Evolutionary conservation across 2,888 invertebrate genomes (phyloP).

Genomic region (Xanthorhoe designata): DNA sequence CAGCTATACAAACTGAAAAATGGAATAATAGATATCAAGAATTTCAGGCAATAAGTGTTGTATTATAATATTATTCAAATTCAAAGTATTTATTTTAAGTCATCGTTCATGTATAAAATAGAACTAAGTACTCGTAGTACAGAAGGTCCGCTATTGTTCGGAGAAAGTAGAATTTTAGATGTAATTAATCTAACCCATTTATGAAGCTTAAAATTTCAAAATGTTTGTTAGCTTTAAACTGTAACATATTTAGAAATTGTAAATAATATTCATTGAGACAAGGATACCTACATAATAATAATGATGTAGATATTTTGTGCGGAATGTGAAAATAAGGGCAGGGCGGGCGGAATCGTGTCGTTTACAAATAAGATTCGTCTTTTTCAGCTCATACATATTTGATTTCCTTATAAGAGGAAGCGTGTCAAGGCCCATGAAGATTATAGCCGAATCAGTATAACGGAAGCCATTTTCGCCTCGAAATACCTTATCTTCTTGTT

Average conservation of each 20-base stretch:
- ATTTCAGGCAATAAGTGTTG: background rate
- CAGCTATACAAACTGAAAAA: background rate
- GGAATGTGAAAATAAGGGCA: conserved; percentile 1
- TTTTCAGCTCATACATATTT: conserved; percentile 7
- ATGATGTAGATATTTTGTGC: background rate
- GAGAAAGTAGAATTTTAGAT: conserved; percentile 11
- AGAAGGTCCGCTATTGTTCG: background rate
- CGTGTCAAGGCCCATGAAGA: conserved; percentile 15
- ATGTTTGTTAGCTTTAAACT: conserved; percentile 16
- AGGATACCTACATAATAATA: conserved; percentile 2
- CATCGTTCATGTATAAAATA: background rate
- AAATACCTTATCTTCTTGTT: conserved; percentile 23
- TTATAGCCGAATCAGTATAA: conserved; percentile 7
- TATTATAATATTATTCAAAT: background rate
- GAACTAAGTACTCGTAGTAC: conserved; percentile 6
- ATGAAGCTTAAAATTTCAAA: conserved; percentile 31
- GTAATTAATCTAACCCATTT: conserved; percentile 4
- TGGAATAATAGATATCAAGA: background rate
- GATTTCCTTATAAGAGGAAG: conserved; percentile 11
- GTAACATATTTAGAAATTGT: conserved; percentile 24
- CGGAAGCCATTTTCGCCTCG: conserved; percentile 25
- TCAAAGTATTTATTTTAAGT: background rate
- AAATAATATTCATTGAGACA: conserved; percentile 17
- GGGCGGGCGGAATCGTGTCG: background rate
- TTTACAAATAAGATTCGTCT: conserved; percentile 3